Conservation (phyloP, 2,888 invertebrate genomes). For the Hypselothyrea guttata region DNA sequence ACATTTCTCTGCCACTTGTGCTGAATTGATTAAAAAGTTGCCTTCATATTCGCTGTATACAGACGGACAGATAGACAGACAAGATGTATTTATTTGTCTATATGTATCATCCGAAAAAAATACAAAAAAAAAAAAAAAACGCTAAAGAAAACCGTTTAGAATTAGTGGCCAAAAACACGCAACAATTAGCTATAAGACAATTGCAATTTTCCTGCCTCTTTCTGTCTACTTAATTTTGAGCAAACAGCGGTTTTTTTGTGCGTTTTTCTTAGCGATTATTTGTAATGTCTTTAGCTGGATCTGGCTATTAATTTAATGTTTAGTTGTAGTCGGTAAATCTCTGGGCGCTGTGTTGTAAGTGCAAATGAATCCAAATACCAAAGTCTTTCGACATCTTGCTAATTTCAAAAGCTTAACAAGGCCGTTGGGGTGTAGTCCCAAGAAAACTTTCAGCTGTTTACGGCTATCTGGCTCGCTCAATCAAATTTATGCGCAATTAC, state of each 20-base stretch:
- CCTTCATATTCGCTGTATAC: slow-evolving; percentile 50
- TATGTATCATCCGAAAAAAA: no score
- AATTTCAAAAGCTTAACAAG: slow-evolving; percentile 33
- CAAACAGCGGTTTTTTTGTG: slow-evolving; percentile 45
- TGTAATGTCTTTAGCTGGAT: neutral
- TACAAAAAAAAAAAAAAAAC: slow-evolving; percentile 20
- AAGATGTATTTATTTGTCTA: slow-evolving; percentile 42
- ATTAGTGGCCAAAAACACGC: slow-evolving; percentile 44
- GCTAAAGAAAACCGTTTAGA: slow-evolving; percentile 28
- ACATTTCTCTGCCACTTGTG: slow-evolving; percentile 43
- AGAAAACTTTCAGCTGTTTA: slow-evolving; percentile 52
- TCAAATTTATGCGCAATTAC: slow-evolving; percentile 50
- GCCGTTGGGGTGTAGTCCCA: slow-evolving; percentile 12
- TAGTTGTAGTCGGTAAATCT: neutral
- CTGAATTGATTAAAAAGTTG: slow-evolving; percentile 70
- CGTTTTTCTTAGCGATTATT: slow-evolving; percentile 4
- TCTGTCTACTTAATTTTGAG: slow-evolving; percentile 20
- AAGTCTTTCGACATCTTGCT: slow-evolving; percentile 25
- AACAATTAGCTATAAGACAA: slow-evolving; percentile 61
- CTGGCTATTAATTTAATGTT: slow-evolving; percentile 20
- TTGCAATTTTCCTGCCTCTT: slow-evolving; percentile 39
- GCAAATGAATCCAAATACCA: slow-evolving; percentile 15
- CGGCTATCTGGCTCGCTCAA: slow-evolving; percentile 18
- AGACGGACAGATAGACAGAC: slow-evolving; percentile 7
- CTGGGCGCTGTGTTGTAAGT: neutral